Base-by-base conservation (phyloP, 2,888 invertebrate species). In the Druceiella hillmani region DNA sequence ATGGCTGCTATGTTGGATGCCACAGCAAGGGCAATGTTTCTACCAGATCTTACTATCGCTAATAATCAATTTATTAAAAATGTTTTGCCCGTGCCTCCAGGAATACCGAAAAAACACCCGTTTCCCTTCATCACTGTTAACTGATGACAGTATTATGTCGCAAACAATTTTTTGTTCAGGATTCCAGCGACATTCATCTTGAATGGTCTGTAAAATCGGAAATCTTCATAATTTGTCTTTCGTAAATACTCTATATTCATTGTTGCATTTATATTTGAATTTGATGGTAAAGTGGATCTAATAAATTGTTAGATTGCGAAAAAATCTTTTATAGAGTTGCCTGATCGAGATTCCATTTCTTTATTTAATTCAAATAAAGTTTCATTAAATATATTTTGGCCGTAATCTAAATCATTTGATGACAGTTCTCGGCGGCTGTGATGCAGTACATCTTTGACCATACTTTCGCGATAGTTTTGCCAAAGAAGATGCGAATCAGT, bases 1-100 rank as follows among this genome's bases (percentile, higher is more conserved):
- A 55, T 60, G 32, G 62, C 54, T 9, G 56, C 55, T 35, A 62
- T n/a, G n/a, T n/a, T n/a, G n/a, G n/a, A n/a, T 60, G 34, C 60
- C 11, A 61, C 50, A 28, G 58, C 53, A 33, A 61, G 41, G 3
- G 55, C 57, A 39, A 55, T 56, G 36, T 51, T 50, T 36, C 50
- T 45, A 24, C 48, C 39, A n/a, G 43, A 41, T 38, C 54, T 32
- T 25, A 55, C 36, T 36, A 50, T 45, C 25, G 51, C 51, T 12
- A 55, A 37, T 9, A 59, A 24, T 15, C 52, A 36, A 11, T 49
- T 52, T 25, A 55, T 50, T 5, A 59, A 33, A 37, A 52, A 60
- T 16, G 55, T 57, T 47, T 60, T 61, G n/a, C n/a, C 4, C 58
- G 56, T 56, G 26, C 58, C 56, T 17, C 55, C 57, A 12, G 58